Conservation (phyloP, 1,140 invertebrate species). For the Aethina tumida region DNA sequence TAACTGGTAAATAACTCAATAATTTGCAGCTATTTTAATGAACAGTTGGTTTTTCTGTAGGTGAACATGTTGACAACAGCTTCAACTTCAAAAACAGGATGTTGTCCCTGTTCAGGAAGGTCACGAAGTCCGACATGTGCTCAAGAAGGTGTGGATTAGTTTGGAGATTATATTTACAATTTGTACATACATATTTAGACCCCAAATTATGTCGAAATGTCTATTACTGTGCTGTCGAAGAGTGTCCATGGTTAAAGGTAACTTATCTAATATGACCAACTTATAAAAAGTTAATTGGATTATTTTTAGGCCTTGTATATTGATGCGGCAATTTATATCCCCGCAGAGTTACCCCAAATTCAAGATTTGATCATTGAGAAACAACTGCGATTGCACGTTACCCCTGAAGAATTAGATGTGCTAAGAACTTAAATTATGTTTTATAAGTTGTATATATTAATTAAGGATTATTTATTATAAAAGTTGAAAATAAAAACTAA, state of each 20-base stretch:
- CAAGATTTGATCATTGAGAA: slow-evolving; percentile 63
- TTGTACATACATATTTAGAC: slow-evolving; percentile 33
- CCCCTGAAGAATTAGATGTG: slow-evolving; percentile 59
- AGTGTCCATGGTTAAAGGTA: slow-evolving; percentile 61
- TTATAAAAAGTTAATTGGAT: slow-evolving; percentile 1
- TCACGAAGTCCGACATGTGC: slow-evolving; percentile 32
- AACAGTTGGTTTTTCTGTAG: slow-evolving; percentile 12
- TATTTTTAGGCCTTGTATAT: slow-evolving; percentile 41
- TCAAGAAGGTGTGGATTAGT: slow-evolving; percentile 43
- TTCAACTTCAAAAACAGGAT: slow-evolving; percentile 30
- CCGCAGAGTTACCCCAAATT: slow-evolving; percentile 46
- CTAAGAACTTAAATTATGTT: slow-evolving; percentile 36
- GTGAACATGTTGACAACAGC: slow-evolving; percentile 12
- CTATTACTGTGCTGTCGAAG: slow-evolving; percentile 44
- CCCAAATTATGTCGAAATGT: slow-evolving; percentile 33
- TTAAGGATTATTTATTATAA: no score
- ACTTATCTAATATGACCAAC: slow-evolving; percentile 4
- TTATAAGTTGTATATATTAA: no score
- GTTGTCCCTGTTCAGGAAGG: slow-evolving; percentile 28
- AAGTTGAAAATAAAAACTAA: no score
- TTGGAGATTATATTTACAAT: slow-evolving; percentile 48
- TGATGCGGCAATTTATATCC: slow-evolving; percentile 40
- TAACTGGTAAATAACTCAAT: slow-evolving; percentile 22
- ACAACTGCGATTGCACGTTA: slow-evolving; percentile 55
- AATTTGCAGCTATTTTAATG: background rate